Percentiles rank a stretch among this genome's conserved stretches.
Conservation (phyloP, 2,797 vertebrate genomes). For the Podargus strigoides region DNA sequence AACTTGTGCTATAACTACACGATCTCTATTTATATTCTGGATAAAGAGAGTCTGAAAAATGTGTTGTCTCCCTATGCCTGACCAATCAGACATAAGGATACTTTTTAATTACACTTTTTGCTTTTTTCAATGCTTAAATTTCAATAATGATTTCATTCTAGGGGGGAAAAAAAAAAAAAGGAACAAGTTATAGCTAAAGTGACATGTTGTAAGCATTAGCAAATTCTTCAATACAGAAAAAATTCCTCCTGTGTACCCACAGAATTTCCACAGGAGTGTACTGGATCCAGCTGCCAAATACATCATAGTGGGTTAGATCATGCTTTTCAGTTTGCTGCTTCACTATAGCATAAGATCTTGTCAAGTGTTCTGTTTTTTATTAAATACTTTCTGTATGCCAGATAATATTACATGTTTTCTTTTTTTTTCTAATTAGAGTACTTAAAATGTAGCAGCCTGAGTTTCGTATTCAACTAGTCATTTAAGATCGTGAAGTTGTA, state of each 20-base stretch:
- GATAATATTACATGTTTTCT: neutral
- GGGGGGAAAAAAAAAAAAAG: neutral
- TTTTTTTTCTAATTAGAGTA: neutral
- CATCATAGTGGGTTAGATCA: neutral
- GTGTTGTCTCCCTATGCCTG: neutral
- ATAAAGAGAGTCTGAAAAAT: neutral
- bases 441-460: neutral
- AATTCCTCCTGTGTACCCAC: neutral
- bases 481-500: neutral
- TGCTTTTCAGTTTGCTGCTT: neutral
- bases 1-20: neutral
- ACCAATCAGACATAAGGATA: neutral
- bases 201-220: neutral
- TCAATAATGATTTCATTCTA: neutral
- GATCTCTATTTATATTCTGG: neutral
- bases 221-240: neutral
- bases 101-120: neutral
- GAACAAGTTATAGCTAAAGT: neutral
- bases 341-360: neutral
- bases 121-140: neutral
- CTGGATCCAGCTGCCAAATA: neutral
- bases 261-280: neutral
- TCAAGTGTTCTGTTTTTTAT: neutral
- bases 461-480: neutral
- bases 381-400: neutral